Evolutionary conservation across 2,888 invertebrate species (phyloP), one percentile per base, ranked within the genome.

Genomic region (Eilema caniola): DNA sequence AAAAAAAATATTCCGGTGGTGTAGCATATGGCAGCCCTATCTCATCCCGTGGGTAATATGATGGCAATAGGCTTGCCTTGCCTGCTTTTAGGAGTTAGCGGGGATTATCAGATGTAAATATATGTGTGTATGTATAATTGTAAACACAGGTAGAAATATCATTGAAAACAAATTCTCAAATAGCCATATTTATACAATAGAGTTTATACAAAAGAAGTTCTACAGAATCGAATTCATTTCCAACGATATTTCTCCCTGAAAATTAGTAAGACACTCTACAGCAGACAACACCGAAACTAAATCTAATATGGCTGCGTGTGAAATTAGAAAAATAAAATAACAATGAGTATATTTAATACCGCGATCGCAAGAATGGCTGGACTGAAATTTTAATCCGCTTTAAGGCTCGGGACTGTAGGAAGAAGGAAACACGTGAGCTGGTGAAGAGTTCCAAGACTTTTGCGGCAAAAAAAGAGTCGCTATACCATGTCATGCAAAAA

Each of bases 231-330:
- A 68, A 68, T 68, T 24, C 11, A 57, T 37, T 62, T 57, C 25
- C 56, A 68, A 33, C 67, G 61, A 67, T 61, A 61, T 61, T 28
- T n/a, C 20, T 20, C n/a, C n/a, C 53, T 53, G 10, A n/a, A n/a
- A 20, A 20, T 8, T 53, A 8, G 12, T 11, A 23, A 31, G 60
- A 64, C 64, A 69, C 65, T 65, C 60, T 10, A 65, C 69, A 61
- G 69, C 65, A 33, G 11, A 59, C 61, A 20, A 53, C 14, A 60
- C 75, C 20, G 33, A 73, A 77, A 78, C 85, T 90, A 88, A 85
- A 69, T 75, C 94, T 95, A 95, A 87, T 95, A 95, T 95, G 95
- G 95, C 95, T 91, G 89, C 84, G 80, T 86, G 81, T 84, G 83
- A 83, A 81, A 62, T 62, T 62, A 24, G 24, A 84, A 83, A 83